Base-by-base conservation (phyloP, 2,888 invertebrate genomes). In the Venustoraphidia nigricollis region DNA sequence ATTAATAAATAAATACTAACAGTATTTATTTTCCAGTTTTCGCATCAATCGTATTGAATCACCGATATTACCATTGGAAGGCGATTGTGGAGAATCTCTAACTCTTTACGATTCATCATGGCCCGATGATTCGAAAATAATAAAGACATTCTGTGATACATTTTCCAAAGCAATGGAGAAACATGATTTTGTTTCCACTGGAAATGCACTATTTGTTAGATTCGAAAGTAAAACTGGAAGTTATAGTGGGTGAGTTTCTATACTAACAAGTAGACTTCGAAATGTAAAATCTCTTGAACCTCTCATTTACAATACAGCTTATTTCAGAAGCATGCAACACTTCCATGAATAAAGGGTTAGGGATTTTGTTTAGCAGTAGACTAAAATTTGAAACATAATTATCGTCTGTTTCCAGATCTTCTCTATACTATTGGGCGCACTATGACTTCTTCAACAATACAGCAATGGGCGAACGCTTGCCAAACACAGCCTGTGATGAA, bases 401-500 rank as follows among this genome's bases (percentile, higher is more conserved):
- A 27, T 27, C 46, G 13, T 36, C 36, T n/a, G 37, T 44, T 57
- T 59, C n/a, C 62, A 80, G 80, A 1, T 90, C 90, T n/a, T 91
- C 91, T 0, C 71, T 93, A 10, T 91, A 92, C 66, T 92, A 91
- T 63, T 91, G 91, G 91, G 91, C 91, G 0, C 91, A 91, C 62
- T 92, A 91, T 60, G 91, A 92, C 61, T 92, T 91, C 71, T 92
- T 91, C 69, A 91, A 92, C 65, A 89, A 90, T 59, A 90, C 88
- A 0, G 81, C 83, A 46, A 83, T 85, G 54, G 92, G 92, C 0
- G 87, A 86, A 53, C 82, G 86, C 0, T 83, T 91, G 0, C 76
- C 77, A 0, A 83, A 81, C 14, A 89, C 87, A 0, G 77, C 82
- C 4, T 93, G 92, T 61, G 92, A 93, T 59, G 90, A 92, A 62